Evolutionary conservation across 1,140 invertebrate genomes (phyloP).

Genomic region (Spodoptera litura): DNA sequence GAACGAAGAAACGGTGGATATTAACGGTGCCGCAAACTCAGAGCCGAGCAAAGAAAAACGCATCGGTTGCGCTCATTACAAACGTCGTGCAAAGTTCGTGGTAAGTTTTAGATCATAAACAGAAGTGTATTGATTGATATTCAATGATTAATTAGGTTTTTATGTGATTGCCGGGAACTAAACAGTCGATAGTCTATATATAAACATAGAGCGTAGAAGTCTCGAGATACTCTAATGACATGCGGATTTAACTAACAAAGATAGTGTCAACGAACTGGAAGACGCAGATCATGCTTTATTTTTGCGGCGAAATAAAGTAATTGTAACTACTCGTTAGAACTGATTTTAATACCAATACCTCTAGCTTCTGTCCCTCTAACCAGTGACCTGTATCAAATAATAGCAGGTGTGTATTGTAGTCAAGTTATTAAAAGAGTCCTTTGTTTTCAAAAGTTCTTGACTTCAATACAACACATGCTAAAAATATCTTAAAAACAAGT

Average conservation of each 20-base stretch:
- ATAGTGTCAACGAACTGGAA: slow-evolving; percentile 68
- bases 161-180: slow-evolving; percentile 53
- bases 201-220: slow-evolving; percentile 68
- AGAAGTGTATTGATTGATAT: slow-evolving; percentile 11
- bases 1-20: slow-evolving; percentile 62
- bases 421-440: too few relatives aligned
- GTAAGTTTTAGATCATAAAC: slow-evolving; percentile 84
- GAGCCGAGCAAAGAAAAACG: slow-evolving; percentile 79
- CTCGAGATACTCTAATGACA: slow-evolving; percentile 57
- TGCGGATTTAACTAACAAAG: slow-evolving; percentile 76
- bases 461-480: too few relatives aligned
- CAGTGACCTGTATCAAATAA: too few relatives aligned
- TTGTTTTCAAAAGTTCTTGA: too few relatives aligned
- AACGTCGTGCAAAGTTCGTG: slow-evolving; percentile 93
- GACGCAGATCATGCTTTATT: slow-evolving; percentile 23
- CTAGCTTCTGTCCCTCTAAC: too few relatives aligned
- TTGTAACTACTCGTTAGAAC: background rate
- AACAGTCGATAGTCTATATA: slow-evolving; percentile 69
- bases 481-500: too few relatives aligned
- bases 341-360: too few relatives aligned
- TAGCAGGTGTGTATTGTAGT: too few relatives aligned
- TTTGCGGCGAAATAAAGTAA: slow-evolving; percentile 18
- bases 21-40: slow-evolving; percentile 55
- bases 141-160: slow-evolving; percentile 11
- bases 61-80: slow-evolving; percentile 92